phyloP scores from a whole-genome alignment of 2,797 vertebrate genomes.

The Amniataba percoides region DNA sequence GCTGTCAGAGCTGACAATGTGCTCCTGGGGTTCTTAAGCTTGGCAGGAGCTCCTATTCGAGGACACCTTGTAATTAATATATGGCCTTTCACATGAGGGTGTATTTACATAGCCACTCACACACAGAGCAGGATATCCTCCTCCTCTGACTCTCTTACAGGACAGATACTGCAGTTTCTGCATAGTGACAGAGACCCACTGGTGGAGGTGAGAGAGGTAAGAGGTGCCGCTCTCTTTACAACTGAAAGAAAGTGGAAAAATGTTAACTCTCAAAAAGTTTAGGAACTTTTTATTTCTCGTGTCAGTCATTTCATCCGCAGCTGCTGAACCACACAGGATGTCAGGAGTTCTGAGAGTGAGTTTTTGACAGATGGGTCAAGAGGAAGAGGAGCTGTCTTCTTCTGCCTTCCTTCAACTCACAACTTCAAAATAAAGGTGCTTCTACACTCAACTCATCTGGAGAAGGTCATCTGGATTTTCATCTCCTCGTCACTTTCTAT shows the following conservation, averaged over 20 bases:
- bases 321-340: background rate
- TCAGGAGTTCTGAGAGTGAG: background rate
- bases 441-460: conserved; percentile 1
- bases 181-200: conserved; percentile 1
- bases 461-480: conserved; percentile 31
- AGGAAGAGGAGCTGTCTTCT: background rate
- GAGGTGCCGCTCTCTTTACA: background rate
- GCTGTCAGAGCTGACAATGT: conserved; percentile 34
- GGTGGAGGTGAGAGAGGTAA: background rate
- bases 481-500: conserved; percentile 30
- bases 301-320: conserved; percentile 1
- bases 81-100: conserved; percentile 8
- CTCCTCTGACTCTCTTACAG: background rate
- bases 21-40: conserved; percentile 14
- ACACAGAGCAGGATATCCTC: conserved; percentile 12
- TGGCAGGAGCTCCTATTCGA: conserved; percentile 19
- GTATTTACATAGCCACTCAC: conserved; percentile 6
- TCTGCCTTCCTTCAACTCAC: conserved; percentile 13
- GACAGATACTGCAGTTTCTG: conserved; percentile 20
- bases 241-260: conserved; percentile 1
- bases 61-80: conserved; percentile 45
- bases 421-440: background rate
- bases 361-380: background rate
- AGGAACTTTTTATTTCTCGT: background rate
- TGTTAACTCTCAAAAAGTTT: background rate